Evolutionary conservation across 1,140 invertebrate genomes (phyloP).

Genomic region (Propsilocerus akamusi): DNA sequence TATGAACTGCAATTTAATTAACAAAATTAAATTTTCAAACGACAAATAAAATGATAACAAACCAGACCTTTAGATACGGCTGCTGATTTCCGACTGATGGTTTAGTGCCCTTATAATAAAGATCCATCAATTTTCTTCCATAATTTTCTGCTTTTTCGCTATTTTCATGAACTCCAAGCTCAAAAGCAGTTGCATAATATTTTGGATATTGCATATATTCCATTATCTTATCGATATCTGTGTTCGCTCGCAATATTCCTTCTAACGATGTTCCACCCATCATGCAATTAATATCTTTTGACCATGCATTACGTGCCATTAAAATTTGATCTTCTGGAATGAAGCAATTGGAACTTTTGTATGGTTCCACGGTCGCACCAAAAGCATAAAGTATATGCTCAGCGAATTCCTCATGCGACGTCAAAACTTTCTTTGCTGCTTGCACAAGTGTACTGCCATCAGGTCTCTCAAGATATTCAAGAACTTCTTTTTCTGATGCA

Average conservation of each 20-base stretch:
- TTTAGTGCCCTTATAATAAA: too few species aligned
- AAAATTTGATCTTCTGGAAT: constrained; percentile 10
- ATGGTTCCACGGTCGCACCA: constrained; percentile 16
- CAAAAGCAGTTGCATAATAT: too few species aligned
- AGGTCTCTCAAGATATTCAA: constrained; percentile 14
- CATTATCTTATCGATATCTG: too few species aligned
- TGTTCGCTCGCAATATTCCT: too few species aligned
- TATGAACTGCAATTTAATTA: constrained; percentile 14
- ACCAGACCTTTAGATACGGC: too few species aligned
- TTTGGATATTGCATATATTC: too few species aligned
- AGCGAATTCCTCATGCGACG: background rate
- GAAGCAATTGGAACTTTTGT: constrained; percentile 14
- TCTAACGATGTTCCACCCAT: constrained; percentile 25
- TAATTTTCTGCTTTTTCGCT: too few species aligned
- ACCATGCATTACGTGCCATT: constrained; percentile 15
- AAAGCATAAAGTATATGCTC: background rate
- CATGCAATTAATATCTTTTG: constrained; percentile 24
- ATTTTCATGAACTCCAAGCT: too few species aligned
- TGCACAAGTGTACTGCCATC: background rate
- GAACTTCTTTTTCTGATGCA: constrained; percentile 13
- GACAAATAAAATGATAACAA: too few species aligned
- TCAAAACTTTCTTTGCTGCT: background rate
- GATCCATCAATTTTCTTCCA: too few species aligned
- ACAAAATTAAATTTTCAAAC: too few species aligned
- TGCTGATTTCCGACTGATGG: too few species aligned